These are phyloP conservation scores for Meriones psammophilus DNA, from an alignment of 2,797 vertebrate genomes.

Conservation along the genomic window DNA sequence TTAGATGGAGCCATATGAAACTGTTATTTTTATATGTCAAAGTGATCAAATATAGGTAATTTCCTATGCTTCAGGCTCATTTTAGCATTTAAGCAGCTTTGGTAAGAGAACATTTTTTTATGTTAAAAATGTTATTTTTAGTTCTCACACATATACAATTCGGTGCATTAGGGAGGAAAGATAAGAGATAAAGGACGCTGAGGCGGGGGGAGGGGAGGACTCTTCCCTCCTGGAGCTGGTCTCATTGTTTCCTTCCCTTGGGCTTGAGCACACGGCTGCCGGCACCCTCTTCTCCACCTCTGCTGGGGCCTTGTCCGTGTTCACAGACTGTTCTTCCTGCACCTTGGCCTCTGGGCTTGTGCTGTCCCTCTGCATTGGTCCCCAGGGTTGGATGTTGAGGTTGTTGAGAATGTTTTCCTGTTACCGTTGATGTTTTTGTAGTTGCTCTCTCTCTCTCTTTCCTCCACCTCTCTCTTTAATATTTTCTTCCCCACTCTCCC, in stretches of 20 bases:
- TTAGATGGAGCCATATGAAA: constrained; percentile 11
- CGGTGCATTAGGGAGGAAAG: background rate
- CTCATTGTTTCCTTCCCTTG: fast-evolving
- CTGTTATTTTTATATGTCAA: constrained; percentile 35
- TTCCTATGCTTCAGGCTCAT: background rate
- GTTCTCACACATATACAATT: background rate
- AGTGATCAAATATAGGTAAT: constrained; percentile 15
- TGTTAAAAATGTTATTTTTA: constrained; percentile 49
- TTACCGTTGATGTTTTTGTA: background rate
- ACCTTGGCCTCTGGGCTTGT: background rate
- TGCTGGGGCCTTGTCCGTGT: background rate
- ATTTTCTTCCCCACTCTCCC: no score
- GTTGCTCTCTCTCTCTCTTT: background rate
- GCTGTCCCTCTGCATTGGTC: background rate
- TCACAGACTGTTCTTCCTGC: fast-evolving
- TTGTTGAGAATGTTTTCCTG: background rate
- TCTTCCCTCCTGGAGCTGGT: fast-evolving
- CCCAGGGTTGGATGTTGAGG: background rate
- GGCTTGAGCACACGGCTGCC: background rate
- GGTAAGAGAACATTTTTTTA: constrained; percentile 44
- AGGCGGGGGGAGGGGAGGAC: background rate
- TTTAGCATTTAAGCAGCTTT: constrained; percentile 16
- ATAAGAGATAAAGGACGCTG: background rate
- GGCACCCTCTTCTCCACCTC: fast-evolving
- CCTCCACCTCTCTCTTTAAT: background rate